Evolutionary conservation across 2,888 invertebrate genomes (phyloP).

Genomic region (Macrophya alboannulata): DNA sequence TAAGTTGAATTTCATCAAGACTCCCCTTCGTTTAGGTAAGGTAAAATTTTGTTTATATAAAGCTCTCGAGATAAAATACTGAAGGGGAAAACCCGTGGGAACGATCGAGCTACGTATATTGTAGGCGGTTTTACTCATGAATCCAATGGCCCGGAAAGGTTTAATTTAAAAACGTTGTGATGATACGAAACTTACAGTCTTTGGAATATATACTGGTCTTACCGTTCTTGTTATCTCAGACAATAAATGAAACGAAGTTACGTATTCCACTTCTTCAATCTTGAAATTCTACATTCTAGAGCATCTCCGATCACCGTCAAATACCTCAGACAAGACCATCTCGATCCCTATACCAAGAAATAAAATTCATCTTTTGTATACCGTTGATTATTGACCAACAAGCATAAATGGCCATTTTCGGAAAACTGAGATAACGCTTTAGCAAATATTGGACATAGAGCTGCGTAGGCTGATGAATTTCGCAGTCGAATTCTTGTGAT

Average conservation of each 20-base stretch:
- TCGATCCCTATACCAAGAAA: neutral
- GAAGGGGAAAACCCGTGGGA: neutral
- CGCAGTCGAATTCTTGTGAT: too few species aligned
- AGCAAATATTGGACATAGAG: too few species aligned
- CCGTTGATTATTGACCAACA: too few species aligned
- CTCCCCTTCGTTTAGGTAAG: neutral
- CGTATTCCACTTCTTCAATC: neutral
- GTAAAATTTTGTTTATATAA: neutral
- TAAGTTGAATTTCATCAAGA: neutral
- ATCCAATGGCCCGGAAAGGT: neutral
- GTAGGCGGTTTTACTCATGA: neutral
- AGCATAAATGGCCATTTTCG: too few species aligned
- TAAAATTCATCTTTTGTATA: too few species aligned
- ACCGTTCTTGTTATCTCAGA: conserved; percentile 1
- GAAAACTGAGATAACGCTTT: too few species aligned
- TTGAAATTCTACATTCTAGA: neutral
- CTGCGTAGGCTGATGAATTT: too few species aligned
- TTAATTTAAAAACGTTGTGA: neutral
- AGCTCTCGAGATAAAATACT: neutral
- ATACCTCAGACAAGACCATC: neutral
- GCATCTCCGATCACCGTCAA: neutral
- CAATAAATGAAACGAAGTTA: neutral
- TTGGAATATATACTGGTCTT: neutral
- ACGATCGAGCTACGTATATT: neutral
- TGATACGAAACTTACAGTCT: neutral